Base-by-base conservation (phyloP, 2,888 invertebrate species). In the Drosophila algonquin region DNA sequence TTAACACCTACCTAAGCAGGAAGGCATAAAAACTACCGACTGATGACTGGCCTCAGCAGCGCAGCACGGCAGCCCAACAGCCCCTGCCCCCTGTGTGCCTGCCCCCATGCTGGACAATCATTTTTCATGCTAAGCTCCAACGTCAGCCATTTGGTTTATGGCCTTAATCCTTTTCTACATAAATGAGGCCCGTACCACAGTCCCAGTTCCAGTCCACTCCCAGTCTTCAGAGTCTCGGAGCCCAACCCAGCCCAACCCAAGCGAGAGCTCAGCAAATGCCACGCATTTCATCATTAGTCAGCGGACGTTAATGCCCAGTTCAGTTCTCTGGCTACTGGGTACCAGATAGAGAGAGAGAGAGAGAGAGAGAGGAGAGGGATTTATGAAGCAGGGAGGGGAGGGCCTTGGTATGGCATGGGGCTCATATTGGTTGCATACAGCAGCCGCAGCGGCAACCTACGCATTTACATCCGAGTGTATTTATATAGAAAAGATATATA, bases 111-210 rank as follows among this genome's bases (percentile, higher is more conserved):
- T 73, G 81, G 82, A 82, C 81, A 84, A 87, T 89, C 89, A 84
- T 84, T 84, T 84, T 89, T 84, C 83, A 84, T 89, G 83, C 83
- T 84, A 89, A 84, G 89, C 83, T 85, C 80, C 88, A 87, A 84
- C 83, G 83, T 84, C 83, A 84, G 85, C 89, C 83, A 79, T 89
- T 84, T 89, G 83, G 83, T 84, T 89, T 89, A 84, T 84, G 83
- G 88, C 83, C 89, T 84, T 84, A 89, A 89, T 84, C 83, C 89
- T 84, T 84, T 84, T 84, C 83, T 84, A 89, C 83, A 84, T 84
- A 84, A 84, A 84, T 84, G 89, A 87, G 87, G 85, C 81, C 73
- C 56, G 48, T 44, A 32, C 62, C 40, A 6, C 40, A 40, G 7
- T 8, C 30, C 4, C 24, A 24, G 24, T 24, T 0, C 24, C 24